phyloP scores from a whole-genome alignment of 2,888 invertebrate genomes.

The Drosophila tanythrix region DNA sequence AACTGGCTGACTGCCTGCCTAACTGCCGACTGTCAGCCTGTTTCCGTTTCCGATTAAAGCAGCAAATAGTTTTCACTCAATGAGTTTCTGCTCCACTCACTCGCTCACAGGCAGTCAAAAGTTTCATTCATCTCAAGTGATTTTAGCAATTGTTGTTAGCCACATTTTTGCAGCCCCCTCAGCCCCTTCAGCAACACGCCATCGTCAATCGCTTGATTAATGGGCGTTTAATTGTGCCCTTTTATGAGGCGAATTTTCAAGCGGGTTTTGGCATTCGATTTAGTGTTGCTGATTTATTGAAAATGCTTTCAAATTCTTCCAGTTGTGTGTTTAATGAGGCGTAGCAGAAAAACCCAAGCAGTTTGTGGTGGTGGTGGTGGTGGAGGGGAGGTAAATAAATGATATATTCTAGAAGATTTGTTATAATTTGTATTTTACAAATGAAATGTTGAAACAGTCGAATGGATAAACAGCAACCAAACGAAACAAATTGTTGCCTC shows the following conservation, averaged over 20 bases:
- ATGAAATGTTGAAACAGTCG: background rate
- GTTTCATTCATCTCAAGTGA: constrained; percentile 67
- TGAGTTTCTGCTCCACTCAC: constrained; percentile 10
- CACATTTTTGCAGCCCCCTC: constrained; percentile 53
- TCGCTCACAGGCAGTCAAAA: constrained; percentile 44
- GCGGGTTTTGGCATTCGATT: constrained; percentile 18
- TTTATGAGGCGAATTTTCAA: constrained; percentile 35
- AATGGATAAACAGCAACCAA: background rate
- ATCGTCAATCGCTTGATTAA: constrained; percentile 75
- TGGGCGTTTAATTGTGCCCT: constrained; percentile 72
- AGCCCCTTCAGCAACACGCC: background rate
- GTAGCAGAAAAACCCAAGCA: constrained; percentile 2
- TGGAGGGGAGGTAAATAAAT: background rate
- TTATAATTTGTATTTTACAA: background rate
- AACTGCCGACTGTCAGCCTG: constrained; percentile 78
- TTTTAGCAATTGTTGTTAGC: constrained; percentile 69
- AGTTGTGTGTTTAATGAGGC: constrained; percentile 41
- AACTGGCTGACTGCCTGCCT: constrained; percentile 79
- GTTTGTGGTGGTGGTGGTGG: background rate
- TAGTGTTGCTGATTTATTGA: constrained; percentile 48
- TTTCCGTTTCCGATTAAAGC: constrained; percentile 82
- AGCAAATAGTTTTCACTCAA: constrained; percentile 76
- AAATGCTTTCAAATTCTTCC: constrained; percentile 23
- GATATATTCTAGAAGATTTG: constrained; percentile 10
- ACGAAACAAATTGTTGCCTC: background rate